Evolutionary conservation across 2,113 vertebrate genomes (phyloP), one percentile per base, ranked within the genome.

Genomic region (Rhegmatorhina hoffmannsi): DNA sequence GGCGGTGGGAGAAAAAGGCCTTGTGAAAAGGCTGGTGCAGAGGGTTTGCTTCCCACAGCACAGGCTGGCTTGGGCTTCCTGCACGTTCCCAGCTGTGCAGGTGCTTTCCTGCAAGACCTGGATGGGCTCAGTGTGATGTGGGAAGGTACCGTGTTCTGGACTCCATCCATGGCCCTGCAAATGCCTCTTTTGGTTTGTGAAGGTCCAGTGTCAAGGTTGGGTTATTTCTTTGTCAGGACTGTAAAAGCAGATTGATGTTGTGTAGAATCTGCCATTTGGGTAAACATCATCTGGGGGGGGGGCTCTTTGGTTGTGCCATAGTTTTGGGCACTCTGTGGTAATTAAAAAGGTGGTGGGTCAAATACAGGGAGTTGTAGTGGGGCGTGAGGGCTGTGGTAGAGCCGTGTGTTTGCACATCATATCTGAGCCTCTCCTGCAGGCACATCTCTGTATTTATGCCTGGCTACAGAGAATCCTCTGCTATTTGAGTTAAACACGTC

Each of bases 231-330:
- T 26, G 11, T 52, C 34, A n/a, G 29, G 59, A 14, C 47, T 84
- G 33, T 50, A 44, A 60, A 60, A 43, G 15, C 64, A 67, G 52
- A n/a, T 46, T 23, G 56, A 50, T 0, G 6, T 13, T 46, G 17
- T 1, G 6, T 26, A 75, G 63, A 40, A 36, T 52, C 18, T 62
- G 52, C 25, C 16, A 13, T 70, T 79, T 87, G 77, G 28, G 40
- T 38, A n/a, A 70, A 53, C 12, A 3, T 73, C 3, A 0, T 19
- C 49, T 50, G 0, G 0, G 1, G 7, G 69, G 69, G 21, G 34
- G 49, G 10, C 38, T 64, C 9, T 67, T 63, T 1, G 2, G 25
- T 43, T 67, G n/a, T 44, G 33, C 6, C 11, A 4, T 21, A 12
- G 23, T 38, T 68, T 52, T 49, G 46, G 1, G 1, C 25, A 24